Base-by-base conservation (phyloP, 2,888 invertebrate species). In the Stenichneumon culpator region DNA sequence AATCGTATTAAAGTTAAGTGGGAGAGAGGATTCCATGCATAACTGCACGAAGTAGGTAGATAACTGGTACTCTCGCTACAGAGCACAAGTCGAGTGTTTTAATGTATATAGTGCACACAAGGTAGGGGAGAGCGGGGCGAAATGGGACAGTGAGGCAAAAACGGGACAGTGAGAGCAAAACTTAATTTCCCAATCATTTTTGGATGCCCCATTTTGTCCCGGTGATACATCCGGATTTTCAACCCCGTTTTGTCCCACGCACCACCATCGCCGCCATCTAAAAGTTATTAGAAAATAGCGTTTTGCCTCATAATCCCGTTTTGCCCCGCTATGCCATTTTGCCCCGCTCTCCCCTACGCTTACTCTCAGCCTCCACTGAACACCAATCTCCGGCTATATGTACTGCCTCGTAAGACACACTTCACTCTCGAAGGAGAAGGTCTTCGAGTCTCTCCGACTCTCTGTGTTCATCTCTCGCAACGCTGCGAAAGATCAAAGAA, bases 401-500 rank as follows among this genome's bases (percentile, higher is more conserved):
- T 70, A 60, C 60, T 36, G 63, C n/a, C 36, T 22, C 63, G 52
- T 70, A 79, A 79, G 70, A 70, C 79, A 63, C 50, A 70, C 69
- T 63, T 70, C 63, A 50, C 50, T 39, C 65, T 44, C 52, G 19
- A 22, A 70, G 57, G 28, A 74, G 74, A 39, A 67, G 54, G 14
- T 52, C 69, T 44, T 72, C 22, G 74, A 52, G 65, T 25, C 60
- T 82, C 54, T 60, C 57, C 22, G 11, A 22, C 52, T 52, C 25
- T 9, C 25, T 54, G 19, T 54, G 19, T 19, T 54, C 54, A 19
- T 54, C 54, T 54, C 54, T 54, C 22, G 54, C 69, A 47, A 60
- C 39, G 52, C 54, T 72, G 63, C 52, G 65, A 74, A 82, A 79
- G 69, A 82, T 85, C 82, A 85, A 85, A 85, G 85, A 44, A 70